phyloP scores from a whole-genome alignment of 1,140 invertebrate genomes.

The Meloidogyne chitwoodi region DNA sequence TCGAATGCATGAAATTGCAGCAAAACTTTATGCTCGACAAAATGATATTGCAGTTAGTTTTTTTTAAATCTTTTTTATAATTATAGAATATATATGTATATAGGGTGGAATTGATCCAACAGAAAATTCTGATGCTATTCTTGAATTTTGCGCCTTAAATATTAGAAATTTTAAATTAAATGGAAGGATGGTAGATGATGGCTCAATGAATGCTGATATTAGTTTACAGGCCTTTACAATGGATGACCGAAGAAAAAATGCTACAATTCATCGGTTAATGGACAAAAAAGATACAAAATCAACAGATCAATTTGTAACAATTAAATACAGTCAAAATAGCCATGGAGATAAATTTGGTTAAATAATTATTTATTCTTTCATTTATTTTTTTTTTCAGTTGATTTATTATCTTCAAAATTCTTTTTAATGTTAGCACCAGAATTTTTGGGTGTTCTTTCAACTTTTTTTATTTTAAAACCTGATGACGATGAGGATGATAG shows the following conservation, averaged over 20 bases:
- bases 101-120: conserved; percentile 16
- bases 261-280: conserved; percentile 45
- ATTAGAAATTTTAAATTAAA: conserved; percentile 37
- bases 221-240: conserved; percentile 51
- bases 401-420: conserved; percentile 48
- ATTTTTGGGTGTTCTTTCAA: conserved; percentile 49
- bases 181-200: conserved; percentile 52
- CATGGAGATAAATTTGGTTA: conserved; percentile 40
- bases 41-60: conserved; percentile 7
- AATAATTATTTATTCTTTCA: neutral
- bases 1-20: conserved; percentile 44
- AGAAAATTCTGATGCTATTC: neutral
- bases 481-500: conserved; percentile 37
- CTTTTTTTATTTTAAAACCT: conserved; percentile 48
- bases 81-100: neutral
- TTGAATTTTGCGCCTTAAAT: conserved; percentile 32
- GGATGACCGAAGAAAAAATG: conserved; percentile 51
- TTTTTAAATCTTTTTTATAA: neutral
- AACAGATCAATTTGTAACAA: conserved; percentile 22
- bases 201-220: conserved; percentile 41
- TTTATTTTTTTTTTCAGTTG: conserved; percentile 37
- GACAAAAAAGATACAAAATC: conserved; percentile 48
- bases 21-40: conserved; percentile 2
- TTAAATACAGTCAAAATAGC: conserved; percentile 33
- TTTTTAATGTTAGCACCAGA: conserved; percentile 56